Evolutionary conservation across 2,888 invertebrate genomes (phyloP), one percentile per base, ranked within the genome.

Genomic region (Acanthacorydalis orientalis): DNA sequence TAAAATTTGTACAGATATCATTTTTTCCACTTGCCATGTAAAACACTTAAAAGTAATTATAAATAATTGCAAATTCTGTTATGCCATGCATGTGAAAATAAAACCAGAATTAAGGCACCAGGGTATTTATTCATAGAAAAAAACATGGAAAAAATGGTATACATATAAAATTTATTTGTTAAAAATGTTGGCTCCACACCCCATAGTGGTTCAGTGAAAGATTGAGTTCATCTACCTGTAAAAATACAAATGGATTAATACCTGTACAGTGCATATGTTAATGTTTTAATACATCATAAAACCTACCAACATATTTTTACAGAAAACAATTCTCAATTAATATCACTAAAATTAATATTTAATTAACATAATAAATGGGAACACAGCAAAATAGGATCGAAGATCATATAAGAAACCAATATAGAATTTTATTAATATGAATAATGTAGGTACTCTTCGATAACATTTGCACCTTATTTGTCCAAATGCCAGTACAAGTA

Each of bases 1-100:
- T 33, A 43, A 37, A 47, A 14, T 41, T 50, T 50, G 41, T 48
- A 49, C 48, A 50, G 44, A 46, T 49, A 46, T 48, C 48, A 50
- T 47, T 47, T 47, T 47, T 47, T 47, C 47, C 47, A 47, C 43
- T 47, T 34, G 23, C 12, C 47, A 31, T 41, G 40, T 11, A 31
- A 43, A 23, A 31, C 23, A 34, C 16, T 14, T 15, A 15, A 23
- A 44, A 44, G 15, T 31, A 35, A 31, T 15, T 37, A 37, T 31
- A 46, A 38, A 46, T n/a, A 47, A 15, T 43, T 33, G 34, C 32
- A 42, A 47, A 23, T 42, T 34, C 37, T 47, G 42, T 23, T 42
- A 47, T 47, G 47, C 43, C 42, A 46, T 46, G 15, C 15, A 41
- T 46, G 33, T 34, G 31, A 35, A 47, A 47, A 43, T 34, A 47